Evolutionary conservation across 2,888 invertebrate genomes (phyloP).

Genomic region (Phyllotreta striolata): DNA sequence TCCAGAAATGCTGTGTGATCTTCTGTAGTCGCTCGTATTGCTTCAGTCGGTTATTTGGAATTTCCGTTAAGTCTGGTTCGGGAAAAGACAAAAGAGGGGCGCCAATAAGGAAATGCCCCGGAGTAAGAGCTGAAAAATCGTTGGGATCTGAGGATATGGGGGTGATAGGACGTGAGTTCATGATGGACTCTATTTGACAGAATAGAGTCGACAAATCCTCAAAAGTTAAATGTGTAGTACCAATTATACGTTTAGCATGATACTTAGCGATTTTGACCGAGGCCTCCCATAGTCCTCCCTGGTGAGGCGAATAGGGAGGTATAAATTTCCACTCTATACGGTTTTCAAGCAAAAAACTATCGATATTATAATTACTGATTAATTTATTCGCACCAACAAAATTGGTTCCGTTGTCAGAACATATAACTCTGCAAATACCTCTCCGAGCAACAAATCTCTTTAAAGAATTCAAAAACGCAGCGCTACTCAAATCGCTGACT

Average conservation of each 20-base stretch:
- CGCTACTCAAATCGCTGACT: too few relatives aligned
- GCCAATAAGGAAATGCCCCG: background rate
- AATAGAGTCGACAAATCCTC: slow-evolving; percentile 14
- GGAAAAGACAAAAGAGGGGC: background rate
- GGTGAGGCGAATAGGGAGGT: background rate
- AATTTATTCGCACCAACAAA: slow-evolving; percentile 20
- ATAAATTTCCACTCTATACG: slow-evolving; percentile 1
- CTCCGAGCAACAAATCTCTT: slow-evolving; percentile 30
- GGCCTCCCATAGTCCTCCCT: slow-evolving; percentile 4
- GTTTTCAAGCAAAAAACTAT: too few relatives aligned
- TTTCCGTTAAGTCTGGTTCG: background rate
- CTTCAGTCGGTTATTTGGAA: background rate
- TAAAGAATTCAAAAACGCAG: slow-evolving; percentile 18
- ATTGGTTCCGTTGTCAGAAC: slow-evolving; percentile 25
- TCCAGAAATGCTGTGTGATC: background rate
- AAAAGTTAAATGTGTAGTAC: slow-evolving; percentile 5
- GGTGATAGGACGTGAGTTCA: slow-evolving; percentile 3
- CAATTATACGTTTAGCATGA: slow-evolving; percentile 5
- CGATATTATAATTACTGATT: background rate
- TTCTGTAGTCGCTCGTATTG: background rate
- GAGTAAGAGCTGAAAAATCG: too few relatives aligned
- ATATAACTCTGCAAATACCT: slow-evolving; percentile 26
- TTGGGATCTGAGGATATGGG: slow-evolving; percentile 2
- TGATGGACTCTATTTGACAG: slow-evolving; percentile 2
- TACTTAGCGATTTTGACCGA: slow-evolving; percentile 25